Conservation (phyloP, 2,797 vertebrate species). For the Alfaro cultratus region DNA sequence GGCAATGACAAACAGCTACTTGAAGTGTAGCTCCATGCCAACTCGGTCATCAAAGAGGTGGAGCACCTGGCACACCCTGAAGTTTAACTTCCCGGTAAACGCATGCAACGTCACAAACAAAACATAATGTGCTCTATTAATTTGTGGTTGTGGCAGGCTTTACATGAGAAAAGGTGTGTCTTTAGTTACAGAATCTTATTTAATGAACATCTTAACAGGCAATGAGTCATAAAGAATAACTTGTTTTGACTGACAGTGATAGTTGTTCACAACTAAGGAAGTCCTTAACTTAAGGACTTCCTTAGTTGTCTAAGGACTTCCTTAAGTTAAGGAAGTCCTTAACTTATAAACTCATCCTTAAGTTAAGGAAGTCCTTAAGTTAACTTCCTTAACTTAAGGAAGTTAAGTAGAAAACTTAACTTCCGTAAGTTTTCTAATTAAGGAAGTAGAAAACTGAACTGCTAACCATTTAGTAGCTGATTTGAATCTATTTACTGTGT, state of each 20-base stretch:
- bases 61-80: slow-evolving; percentile 33
- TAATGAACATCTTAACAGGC: slow-evolving; percentile 8
- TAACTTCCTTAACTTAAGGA: no score
- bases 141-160: slow-evolving; percentile 8
- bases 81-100: neutral
- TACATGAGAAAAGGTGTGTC: slow-evolving; percentile 5
- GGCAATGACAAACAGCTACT: slow-evolving; percentile 34
- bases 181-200: neutral
- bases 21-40: slow-evolving; percentile 42
- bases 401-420: no score
- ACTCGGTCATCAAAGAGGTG: slow-evolving; percentile 60
- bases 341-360: no score
- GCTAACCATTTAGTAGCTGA: no score
- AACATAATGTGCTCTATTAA: slow-evolving; percentile 16
- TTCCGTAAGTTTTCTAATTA: no score
- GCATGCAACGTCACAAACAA: slow-evolving; percentile 3
- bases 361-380: no score
- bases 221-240: slow-evolving; percentile 13
- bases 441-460: no score
- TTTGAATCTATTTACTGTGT: no score
- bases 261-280: neutral
- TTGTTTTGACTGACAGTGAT: slow-evolving; percentile 1
- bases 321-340: no score
- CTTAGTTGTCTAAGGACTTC: no score
- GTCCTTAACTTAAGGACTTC: no score